Conservation (phyloP, 2,797 vertebrate species). For the Sebastiscus tertius region DNA sequence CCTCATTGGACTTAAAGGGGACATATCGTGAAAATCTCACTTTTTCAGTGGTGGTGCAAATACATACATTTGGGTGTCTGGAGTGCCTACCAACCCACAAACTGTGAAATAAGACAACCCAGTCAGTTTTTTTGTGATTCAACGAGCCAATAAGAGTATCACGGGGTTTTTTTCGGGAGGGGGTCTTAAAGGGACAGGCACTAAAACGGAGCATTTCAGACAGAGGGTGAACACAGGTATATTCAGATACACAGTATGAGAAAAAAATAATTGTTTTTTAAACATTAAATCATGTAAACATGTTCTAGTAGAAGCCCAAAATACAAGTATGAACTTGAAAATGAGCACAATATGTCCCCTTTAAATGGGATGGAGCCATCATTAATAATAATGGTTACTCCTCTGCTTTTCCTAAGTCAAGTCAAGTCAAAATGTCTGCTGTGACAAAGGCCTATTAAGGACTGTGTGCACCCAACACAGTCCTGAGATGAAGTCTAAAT, state of each 20-base stretch:
- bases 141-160: no score
- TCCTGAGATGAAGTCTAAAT: not conserved
- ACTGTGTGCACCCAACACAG: not conserved
- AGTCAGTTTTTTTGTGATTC: no score
- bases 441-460: not conserved
- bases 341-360: not conserved
- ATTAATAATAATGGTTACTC: not conserved
- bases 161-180: no score
- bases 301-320: not conserved
- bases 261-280: no score
- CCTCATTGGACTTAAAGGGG: not conserved
- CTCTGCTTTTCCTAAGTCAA: not conserved
- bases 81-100: no score
- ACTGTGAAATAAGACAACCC: no score
- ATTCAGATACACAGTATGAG: no score
- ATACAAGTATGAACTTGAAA: not conserved
- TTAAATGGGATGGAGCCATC: not conserved
- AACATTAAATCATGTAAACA: not conserved
- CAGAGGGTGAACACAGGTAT: no score
- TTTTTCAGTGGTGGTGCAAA: no score
- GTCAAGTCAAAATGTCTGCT: not conserved
- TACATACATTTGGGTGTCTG: no score
- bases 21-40: accelerated
- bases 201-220: no score
- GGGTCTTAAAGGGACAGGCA: no score